phyloP scores from a whole-genome alignment of 2,797 vertebrate genomes.

The Cirrhinus molitorella region DNA sequence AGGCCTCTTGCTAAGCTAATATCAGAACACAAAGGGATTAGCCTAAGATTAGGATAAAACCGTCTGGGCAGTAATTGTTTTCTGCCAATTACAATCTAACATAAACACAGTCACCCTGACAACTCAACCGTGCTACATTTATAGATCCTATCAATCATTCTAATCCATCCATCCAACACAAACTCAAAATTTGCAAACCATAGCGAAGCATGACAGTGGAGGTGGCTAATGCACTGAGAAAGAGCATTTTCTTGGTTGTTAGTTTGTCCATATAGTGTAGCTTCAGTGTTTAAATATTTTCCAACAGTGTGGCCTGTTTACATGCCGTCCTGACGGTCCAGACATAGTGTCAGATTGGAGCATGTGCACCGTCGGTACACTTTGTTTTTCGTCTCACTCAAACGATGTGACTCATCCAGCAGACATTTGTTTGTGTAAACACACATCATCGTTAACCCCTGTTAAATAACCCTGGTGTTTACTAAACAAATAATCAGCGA shows the following conservation, averaged over 20 bases:
- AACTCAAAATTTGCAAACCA: not conserved
- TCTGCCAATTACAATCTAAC: conserved; percentile 76
- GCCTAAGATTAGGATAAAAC: conserved; percentile 78
- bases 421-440: conserved; percentile 44
- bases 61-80: conserved; percentile 71
- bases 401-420: conserved; percentile 32
- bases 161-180: not conserved
- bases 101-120: conserved; percentile 60
- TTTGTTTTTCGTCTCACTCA: conserved; percentile 14
- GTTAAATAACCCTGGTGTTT: conserved; percentile 25
- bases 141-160: not conserved
- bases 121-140: not conserved
- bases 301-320: conserved; percentile 24
- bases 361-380: not conserved
- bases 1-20: conserved; percentile 77
- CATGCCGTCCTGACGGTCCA: conserved; percentile 3
- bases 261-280: conserved; percentile 12
- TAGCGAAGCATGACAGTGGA: not conserved
- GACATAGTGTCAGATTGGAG: conserved; percentile 34
- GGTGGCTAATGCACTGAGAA: not conserved
- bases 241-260: not conserved
- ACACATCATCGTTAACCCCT: conserved; percentile 33
- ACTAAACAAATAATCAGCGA: conserved; percentile 42
- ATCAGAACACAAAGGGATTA: conserved; percentile 79
- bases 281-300: conserved; percentile 20